Conservation (phyloP, 2,797 vertebrate species). For the Spinibarbus caldwelli region DNA sequence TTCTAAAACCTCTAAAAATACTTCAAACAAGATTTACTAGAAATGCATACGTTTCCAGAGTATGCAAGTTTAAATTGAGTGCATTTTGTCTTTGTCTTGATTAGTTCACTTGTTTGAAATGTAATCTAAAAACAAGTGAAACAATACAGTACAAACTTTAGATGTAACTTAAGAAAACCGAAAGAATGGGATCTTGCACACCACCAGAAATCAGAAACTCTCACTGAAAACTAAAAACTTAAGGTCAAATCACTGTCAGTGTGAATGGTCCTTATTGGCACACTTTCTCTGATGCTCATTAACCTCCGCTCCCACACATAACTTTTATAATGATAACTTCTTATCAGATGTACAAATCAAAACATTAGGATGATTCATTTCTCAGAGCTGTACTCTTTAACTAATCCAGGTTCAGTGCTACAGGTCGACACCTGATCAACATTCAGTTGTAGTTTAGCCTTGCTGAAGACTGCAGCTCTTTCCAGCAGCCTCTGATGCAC, state of each 20-base stretch:
- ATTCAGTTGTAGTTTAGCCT: slow-evolving; percentile 5
- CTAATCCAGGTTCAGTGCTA: neutral
- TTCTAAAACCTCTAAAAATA: no score
- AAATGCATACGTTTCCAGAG: no score
- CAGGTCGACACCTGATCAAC: neutral
- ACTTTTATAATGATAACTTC: neutral
- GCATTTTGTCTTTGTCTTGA: no score
- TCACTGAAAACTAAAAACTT: neutral
- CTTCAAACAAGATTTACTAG: no score
- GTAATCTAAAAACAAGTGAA: neutral
- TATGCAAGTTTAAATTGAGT: no score
- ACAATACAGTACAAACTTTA: neutral
- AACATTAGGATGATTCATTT: neutral
- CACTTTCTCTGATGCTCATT: neutral
- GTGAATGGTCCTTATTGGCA: neutral
- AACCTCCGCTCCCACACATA: neutral
- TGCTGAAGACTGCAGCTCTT: neutral
- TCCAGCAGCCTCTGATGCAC: neutral
- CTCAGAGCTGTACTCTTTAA: neutral
- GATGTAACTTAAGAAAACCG: neutral
- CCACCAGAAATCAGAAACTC: no score
- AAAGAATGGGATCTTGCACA: neutral
- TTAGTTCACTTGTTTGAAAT: neutral
- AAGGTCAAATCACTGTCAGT: neutral
- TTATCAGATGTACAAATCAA: neutral